phyloP scores from a whole-genome alignment of 2,113 vertebrate genomes.

The Poeciliopsis occidentalis region DNA sequence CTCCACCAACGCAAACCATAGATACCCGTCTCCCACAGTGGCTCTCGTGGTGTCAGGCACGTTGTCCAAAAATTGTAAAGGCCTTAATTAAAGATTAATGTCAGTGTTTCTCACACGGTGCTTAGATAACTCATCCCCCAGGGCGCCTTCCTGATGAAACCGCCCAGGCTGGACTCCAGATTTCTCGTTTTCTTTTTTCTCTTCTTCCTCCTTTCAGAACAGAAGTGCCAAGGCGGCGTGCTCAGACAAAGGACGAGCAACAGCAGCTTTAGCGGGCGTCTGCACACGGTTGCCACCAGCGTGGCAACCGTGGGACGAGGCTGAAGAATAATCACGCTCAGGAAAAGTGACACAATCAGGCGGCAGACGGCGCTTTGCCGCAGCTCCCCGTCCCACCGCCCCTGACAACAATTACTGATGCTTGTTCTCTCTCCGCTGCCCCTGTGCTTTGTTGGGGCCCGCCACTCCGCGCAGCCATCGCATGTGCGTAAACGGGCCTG shows the following conservation, averaged over 20 bases:
- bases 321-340: slow-evolving; percentile 61
- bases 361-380: slow-evolving; percentile 14
- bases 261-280: slow-evolving; percentile 31
- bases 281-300: slow-evolving; percentile 32
- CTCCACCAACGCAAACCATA: slow-evolving; percentile 12
- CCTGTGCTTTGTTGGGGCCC: slow-evolving; percentile 52
- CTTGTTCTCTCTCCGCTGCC: slow-evolving; percentile 27
- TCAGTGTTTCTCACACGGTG: slow-evolving; percentile 55
- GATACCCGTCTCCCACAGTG: slow-evolving; percentile 51
- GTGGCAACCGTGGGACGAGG: slow-evolving; percentile 16
- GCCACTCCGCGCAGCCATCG: slow-evolving; percentile 16
- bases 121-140: slow-evolving; percentile 74
- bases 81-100: slow-evolving; percentile 82
- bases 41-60: slow-evolving; percentile 49
- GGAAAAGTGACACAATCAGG: slow-evolving; percentile 63
- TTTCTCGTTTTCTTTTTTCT: slow-evolving; percentile 1
- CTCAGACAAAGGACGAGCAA: slow-evolving; percentile 61
- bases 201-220: slow-evolving; percentile 44
- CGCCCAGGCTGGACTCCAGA: slow-evolving; percentile 42
- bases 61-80: slow-evolving; percentile 60
- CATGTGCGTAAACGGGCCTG: slow-evolving; percentile 42
- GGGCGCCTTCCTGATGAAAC: slow-evolving; percentile 58
- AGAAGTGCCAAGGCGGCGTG: slow-evolving; percentile 49
- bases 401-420: slow-evolving; percentile 53
- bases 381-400: slow-evolving; percentile 13